Evolutionary conservation across 2,797 vertebrate species (phyloP).

Genomic region (Ceryle rudis): DNA sequence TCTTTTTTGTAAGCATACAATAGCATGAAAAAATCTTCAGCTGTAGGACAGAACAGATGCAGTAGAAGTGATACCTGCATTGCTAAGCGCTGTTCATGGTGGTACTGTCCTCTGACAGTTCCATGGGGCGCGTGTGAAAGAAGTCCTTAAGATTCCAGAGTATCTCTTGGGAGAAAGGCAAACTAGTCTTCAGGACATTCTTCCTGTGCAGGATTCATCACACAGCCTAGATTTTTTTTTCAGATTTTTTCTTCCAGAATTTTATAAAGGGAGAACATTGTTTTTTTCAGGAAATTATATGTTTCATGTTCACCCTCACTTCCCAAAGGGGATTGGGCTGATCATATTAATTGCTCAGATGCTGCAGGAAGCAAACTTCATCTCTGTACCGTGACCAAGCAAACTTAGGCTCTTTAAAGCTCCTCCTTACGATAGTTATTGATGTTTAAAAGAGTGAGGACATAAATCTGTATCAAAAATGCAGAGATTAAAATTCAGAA

Average conservation of each 20-base stretch:
- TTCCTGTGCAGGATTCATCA: background rate
- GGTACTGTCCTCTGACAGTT: background rate
- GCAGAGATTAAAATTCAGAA: background rate
- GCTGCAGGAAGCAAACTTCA: background rate
- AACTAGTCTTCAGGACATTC: background rate
- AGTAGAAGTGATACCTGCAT: background rate
- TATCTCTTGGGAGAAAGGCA: background rate
- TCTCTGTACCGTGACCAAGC: background rate
- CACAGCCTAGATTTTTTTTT: background rate
- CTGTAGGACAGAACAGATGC: background rate
- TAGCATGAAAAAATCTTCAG: background rate
- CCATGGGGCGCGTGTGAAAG: background rate
- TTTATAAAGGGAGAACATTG: background rate
- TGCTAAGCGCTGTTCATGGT: background rate
- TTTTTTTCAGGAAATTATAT: background rate
- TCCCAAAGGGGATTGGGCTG: background rate
- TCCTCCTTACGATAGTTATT: background rate
- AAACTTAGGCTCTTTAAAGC: background rate
- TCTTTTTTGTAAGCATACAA: background rate
- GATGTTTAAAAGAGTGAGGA: background rate
- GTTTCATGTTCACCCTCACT: background rate
- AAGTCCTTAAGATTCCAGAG: background rate
- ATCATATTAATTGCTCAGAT: background rate
- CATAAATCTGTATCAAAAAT: background rate
- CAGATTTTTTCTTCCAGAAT: background rate